Evolutionary conservation across 2,888 invertebrate genomes (phyloP).

Genomic region (Andrena minutula): DNA sequence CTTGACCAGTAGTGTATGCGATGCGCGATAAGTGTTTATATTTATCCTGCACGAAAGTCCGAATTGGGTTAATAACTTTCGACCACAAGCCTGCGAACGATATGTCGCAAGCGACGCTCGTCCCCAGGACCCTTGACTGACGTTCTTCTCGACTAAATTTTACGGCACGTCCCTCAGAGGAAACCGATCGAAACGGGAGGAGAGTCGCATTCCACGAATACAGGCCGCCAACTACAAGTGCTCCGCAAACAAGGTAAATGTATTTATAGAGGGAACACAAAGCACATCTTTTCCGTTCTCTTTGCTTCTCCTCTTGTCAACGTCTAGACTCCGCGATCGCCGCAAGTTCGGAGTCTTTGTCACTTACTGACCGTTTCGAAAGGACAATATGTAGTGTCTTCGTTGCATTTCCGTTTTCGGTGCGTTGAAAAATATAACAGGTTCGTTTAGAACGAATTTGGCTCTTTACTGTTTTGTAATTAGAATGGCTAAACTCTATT

Average conservation of each 20-base stretch:
- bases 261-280: slow-evolving; percentile 82
- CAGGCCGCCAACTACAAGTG: slow-evolving; percentile 80
- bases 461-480: neutral
- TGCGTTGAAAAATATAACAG: neutral
- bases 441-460: neutral
- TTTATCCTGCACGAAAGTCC: neutral
- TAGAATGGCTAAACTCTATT: too few species aligned
- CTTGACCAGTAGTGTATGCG: too few species aligned
- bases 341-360: slow-evolving; percentile 51
- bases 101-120: slow-evolving; percentile 36
- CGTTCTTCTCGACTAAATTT: slow-evolving; percentile 60
- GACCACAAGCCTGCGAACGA: slow-evolving; percentile 27
- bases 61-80: slow-evolving; percentile 49
- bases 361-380: slow-evolving; percentile 33
- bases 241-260: slow-evolving; percentile 83
- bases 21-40: neutral
- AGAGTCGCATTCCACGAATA: slow-evolving; percentile 80
- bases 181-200: slow-evolving; percentile 76
- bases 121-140: slow-evolving; percentile 39
- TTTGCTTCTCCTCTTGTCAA: slow-evolving; percentile 72
- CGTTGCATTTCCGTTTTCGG: slow-evolving; percentile 51
- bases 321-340: slow-evolving; percentile 73
- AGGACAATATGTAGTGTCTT: slow-evolving; percentile 17
- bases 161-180: slow-evolving; percentile 58
- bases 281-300: slow-evolving; percentile 70